A percentile compares a stretch with the other conserved stretches of the same genome.
These are phyloP conservation scores for Cryptocephalus moraei DNA, from an alignment of 2,888 invertebrate species.

Conservation along the genomic window DNA sequence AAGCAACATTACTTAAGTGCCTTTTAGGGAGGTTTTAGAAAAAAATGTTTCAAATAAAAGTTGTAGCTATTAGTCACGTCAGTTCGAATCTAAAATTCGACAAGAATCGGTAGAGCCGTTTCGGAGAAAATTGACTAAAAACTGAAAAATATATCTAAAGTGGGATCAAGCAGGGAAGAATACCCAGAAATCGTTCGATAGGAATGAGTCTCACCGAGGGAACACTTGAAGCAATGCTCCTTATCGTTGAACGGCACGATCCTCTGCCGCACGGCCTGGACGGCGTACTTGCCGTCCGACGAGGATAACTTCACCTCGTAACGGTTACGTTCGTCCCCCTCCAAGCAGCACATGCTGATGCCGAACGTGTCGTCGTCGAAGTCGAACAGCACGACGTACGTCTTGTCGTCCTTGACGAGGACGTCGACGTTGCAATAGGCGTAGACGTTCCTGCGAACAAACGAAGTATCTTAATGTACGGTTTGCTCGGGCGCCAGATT, in stretches of 20 bases:
- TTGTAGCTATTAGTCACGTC: no score
- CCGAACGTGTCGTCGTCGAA: conserved; percentile 8
- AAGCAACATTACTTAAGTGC: no score
- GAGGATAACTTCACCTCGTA: conserved; percentile 8
- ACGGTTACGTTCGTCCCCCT: conserved; percentile 1
- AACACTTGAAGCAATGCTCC: conserved; percentile 11
- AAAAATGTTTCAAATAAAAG: no score
- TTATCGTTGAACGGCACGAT: conserved; percentile 8
- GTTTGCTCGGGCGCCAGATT: no score
- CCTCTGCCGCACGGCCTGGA: conserved; percentile 7
- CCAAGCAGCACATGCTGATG: conserved; percentile 8
- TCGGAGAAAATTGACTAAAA: no score
- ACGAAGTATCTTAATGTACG: no score
- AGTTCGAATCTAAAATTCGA: no score
- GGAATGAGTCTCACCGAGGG: conserved; percentile 7
- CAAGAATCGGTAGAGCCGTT: no score
- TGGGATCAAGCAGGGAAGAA: no score
- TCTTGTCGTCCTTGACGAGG: conserved; percentile 7
- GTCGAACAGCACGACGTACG: conserved; percentile 11
- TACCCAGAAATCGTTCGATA: no score
- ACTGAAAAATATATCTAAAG: no score
- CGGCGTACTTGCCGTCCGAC: conserved; percentile 5
- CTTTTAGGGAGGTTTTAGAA: no score
- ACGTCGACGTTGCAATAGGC: conserved; percentile 10
- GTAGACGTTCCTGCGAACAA: conserved; percentile 8